These are phyloP conservation scores for Aphelinus atriplicis DNA, from an alignment of 1,140 invertebrate genomes.

Conservation along the genomic window DNA sequence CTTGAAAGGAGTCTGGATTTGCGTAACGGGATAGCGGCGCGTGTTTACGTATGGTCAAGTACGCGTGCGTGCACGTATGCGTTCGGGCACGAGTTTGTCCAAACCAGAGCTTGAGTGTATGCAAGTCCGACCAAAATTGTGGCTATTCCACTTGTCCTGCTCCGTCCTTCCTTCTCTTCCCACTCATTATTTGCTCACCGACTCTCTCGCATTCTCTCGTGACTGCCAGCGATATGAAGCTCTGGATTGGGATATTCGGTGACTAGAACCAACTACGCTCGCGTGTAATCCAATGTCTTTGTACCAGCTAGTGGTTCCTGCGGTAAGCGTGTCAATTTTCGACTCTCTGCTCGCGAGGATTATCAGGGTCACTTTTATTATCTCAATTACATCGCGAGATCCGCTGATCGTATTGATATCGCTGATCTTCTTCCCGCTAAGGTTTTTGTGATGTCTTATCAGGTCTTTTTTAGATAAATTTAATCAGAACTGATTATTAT, in stretches of 20 bases:
- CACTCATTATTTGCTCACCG: background rate
- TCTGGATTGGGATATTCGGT: background rate
- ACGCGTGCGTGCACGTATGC: background rate
- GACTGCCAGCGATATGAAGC: constrained; percentile 19
- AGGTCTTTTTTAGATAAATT: too few species aligned
- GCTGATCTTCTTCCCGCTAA: too few species aligned
- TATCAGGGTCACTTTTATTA: constrained; percentile 26
- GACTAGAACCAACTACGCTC: background rate
- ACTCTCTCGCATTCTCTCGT: constrained; percentile 3
- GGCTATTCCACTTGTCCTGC: background rate
- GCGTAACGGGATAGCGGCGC: too few species aligned
- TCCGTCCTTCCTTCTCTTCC: background rate
- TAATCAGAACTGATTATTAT: too few species aligned
- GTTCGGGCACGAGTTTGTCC: background rate
- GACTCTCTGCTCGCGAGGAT: constrained; percentile 3
- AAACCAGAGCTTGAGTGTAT: background rate
- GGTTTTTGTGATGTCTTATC: too few species aligned
- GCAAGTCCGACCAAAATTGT: constrained; percentile 10
- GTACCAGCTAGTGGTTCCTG: constrained; percentile 6
- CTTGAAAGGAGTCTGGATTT: too few species aligned
- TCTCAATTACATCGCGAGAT: background rate
- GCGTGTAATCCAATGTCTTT: constrained; percentile 34
- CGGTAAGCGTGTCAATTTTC: constrained; percentile 28
- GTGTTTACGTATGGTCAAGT: too few species aligned
- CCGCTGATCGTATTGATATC: constrained; percentile 19